Conservation (phyloP, 1,140 invertebrate genomes). For the Eupristina koningsbergeri region DNA sequence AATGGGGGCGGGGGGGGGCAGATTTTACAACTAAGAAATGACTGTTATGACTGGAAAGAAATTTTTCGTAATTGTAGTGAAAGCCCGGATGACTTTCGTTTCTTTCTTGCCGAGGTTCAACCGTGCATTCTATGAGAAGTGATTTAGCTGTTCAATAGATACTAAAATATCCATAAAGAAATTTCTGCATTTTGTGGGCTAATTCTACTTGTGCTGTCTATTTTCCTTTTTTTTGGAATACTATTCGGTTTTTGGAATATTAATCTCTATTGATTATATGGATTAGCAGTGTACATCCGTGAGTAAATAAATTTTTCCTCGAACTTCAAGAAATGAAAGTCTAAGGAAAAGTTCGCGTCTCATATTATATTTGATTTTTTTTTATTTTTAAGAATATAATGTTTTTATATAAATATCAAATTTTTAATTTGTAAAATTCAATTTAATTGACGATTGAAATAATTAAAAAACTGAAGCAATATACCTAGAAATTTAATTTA, state of each 20-base stretch:
- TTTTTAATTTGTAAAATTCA: no score
- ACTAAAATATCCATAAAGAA: constrained; percentile 62
- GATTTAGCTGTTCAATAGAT: constrained; percentile 68
- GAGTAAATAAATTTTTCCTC: not conserved
- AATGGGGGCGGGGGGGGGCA: no score
- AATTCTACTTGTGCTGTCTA: constrained; percentile 37
- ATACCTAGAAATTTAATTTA: no score
- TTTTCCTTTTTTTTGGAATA: not conserved
- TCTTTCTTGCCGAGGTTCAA: constrained; percentile 37
- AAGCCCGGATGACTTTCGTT: constrained; percentile 60
- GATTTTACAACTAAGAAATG: constrained; percentile 62
- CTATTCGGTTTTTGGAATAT: not conserved
- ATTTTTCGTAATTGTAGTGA: constrained; percentile 71
- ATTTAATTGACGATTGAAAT: no score
- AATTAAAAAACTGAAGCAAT: no score
- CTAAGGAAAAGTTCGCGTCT: not conserved
- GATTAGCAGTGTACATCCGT: not conserved
- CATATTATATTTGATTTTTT: not conserved
- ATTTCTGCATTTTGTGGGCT: constrained; percentile 64
- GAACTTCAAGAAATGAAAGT: constrained; percentile 27
- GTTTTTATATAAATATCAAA: no score
- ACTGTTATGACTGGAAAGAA: constrained; percentile 66
- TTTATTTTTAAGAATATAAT: no score
- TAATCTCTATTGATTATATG: not conserved
- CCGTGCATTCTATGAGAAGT: constrained; percentile 63